Conservation (phyloP, 2,797 vertebrate genomes). For the Scolopax rusticola region DNA sequence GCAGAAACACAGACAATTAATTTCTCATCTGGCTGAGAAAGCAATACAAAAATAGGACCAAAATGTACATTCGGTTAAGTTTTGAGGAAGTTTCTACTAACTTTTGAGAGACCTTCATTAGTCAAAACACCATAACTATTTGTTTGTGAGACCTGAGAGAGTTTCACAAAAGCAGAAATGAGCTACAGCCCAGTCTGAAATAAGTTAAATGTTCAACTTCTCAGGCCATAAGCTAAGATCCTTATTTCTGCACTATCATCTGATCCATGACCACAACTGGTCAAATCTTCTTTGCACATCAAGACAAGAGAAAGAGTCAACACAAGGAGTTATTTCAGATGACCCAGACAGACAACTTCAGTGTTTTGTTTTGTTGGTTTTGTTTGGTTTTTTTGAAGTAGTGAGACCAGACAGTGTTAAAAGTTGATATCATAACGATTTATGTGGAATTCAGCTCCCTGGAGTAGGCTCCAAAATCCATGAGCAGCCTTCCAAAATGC, state of each 20-base stretch:
- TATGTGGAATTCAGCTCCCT: conserved; percentile 4
- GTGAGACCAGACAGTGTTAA: not conserved
- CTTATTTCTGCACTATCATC: not conserved
- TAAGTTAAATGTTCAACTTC: not conserved
- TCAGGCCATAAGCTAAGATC: not conserved
- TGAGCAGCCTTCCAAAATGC: not conserved
- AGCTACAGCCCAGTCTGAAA: not conserved
- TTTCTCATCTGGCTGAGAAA: not conserved
- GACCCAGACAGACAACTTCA: not conserved
- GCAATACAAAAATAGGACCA: not conserved
- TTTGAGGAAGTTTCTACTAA: not conserved
- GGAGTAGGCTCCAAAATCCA: conserved; percentile 59
- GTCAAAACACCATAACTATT: not conserved
- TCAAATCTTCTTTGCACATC: not conserved
- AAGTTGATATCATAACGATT: conserved; percentile 61
- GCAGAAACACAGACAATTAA: not conserved
- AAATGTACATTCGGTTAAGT: not conserved
- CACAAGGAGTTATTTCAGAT: not conserved
- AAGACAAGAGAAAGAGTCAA: not conserved
- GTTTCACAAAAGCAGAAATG: not conserved
- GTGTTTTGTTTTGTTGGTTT: not conserved
- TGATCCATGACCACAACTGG: not conserved
- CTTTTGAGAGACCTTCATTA: not conserved
- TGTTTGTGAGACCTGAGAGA: not conserved
- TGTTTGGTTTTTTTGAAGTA: not conserved